phyloP scores from a whole-genome alignment of 1,140 invertebrate species.

The Polyergus mexicanus region DNA sequence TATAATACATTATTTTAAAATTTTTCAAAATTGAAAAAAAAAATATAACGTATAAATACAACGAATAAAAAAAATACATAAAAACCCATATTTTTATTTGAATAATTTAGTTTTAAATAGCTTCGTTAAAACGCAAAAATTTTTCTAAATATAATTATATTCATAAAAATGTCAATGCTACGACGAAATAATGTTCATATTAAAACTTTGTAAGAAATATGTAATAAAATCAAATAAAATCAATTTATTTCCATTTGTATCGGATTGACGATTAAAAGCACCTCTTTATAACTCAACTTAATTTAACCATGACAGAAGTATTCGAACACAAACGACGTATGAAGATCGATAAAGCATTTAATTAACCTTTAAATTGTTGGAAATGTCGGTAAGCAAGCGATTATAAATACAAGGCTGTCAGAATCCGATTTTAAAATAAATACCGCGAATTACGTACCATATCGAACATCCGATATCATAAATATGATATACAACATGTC shows the following conservation, averaged over 20 bases:
- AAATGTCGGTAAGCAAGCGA: background rate
- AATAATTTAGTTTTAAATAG: conserved; percentile 1
- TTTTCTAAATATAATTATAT: background rate
- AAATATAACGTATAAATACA: background rate
- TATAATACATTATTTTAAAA: no score
- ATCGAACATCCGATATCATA: background rate
- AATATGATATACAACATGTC: background rate
- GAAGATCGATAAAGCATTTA: background rate
- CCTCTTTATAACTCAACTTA: conserved; percentile 1
- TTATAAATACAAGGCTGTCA: background rate
- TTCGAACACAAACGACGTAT: background rate
- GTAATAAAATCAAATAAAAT: background rate
- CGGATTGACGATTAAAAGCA: background rate
- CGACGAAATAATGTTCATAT: conserved; percentile 1
- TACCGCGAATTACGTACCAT: background rate
- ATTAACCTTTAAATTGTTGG: conserved; percentile 25
- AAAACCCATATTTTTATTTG: background rate
- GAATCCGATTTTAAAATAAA: conserved; percentile 13
- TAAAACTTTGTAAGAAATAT: conserved; percentile 15
- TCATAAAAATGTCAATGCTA: background rate
- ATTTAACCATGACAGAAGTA: background rate
- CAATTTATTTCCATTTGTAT: background rate
- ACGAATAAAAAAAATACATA: background rate
- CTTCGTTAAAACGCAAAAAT: background rate
- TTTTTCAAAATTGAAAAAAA: background rate